A percentile compares a stretch with the other conserved stretches of the same genome.
phyloP scores from a whole-genome alignment of 1,140 invertebrate species.

The Drosophila kepulauana region DNA sequence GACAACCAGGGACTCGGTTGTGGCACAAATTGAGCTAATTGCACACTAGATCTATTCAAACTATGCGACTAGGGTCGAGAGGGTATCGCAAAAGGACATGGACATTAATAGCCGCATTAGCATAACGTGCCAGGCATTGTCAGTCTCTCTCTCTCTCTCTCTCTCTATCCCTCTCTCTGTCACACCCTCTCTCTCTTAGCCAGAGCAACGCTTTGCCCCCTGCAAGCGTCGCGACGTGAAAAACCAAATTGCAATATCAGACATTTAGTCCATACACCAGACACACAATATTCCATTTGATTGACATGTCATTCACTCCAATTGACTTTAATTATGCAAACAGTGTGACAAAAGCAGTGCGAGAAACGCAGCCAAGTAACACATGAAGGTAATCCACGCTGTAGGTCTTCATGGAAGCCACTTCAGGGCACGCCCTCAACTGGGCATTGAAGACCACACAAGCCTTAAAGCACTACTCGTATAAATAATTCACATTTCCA shows the following conservation, averaged over 20 bases:
- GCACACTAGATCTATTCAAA: conserved; percentile 66
- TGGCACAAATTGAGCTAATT: conserved; percentile 82
- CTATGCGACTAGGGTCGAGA: neutral
- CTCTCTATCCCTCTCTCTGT: too few relatives aligned
- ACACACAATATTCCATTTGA: conserved; percentile 43
- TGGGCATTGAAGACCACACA: neutral
- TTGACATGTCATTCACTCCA: conserved; percentile 49
- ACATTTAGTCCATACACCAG: conserved; percentile 36
- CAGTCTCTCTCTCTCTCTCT: conserved; percentile 32
- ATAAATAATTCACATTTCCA: too few relatives aligned
- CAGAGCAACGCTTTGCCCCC: neutral
- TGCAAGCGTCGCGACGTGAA: neutral
- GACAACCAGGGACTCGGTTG: conserved; percentile 33
- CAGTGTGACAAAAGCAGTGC: neutral
- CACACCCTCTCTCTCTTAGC: neutral
- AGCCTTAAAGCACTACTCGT: neutral
- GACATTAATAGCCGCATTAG: conserved; percentile 79
- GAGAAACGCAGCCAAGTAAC: neutral
- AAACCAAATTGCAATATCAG: conserved; percentile 39
- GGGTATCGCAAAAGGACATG: conserved; percentile 18
- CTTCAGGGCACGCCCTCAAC: neutral
- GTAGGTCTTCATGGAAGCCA: neutral
- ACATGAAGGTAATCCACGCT: neutral
- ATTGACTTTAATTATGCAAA: conserved; percentile 50
- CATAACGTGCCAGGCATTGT: conserved; percentile 65